Base-by-base conservation (phyloP, 1,140 invertebrate genomes). In the Sarcophaga peregrina region DNA sequence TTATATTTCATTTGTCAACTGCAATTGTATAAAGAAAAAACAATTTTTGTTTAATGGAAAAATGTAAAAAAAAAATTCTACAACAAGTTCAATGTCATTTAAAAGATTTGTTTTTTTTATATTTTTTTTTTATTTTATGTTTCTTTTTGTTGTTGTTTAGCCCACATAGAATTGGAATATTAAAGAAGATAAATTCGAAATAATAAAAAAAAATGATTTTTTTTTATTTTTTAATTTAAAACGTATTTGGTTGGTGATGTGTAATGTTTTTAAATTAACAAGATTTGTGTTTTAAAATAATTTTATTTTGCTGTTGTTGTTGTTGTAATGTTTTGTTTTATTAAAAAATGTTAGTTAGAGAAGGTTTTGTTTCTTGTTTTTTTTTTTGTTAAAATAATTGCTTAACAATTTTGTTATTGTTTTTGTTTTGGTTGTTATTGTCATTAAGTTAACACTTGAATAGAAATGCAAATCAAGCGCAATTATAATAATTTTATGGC, bases 21-120 rank as follows among this genome's bases (percentile, higher is more conserved):
- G 25, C 25, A 37, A 37, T 37, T 37, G 13, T n/a, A n/a, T n/a
- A 62, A 62, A 8, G 20, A 62, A 50, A 58, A 50, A 62, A 54
- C 11, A 81, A 11, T 48, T 68, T 9, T 15, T 46, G 58, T 54
- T 58, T n/a, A 37, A 37, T n/a, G 2, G 11, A 74, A 74, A 80
- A 80, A 76, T 8, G 6, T 46, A 25, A 17, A 25, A 76, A 76
- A 46, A 54, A 81, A 81, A 17, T 58, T 25, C 80, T 75, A 45
- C 48, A 47, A 80, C 80, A 83, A 83, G 83, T 83, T 83, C 83
- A 83, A 83, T 83, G 83, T 83, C 83, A 75, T 80, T 83, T 20
- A 50, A 81, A 81, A 78, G 75, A 78, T 50, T 78, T 78, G 50
- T 50, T 50, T 50, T 78, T 72, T 17, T 72, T 72, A 3, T 72